Percentiles rank a stretch among this genome's conserved stretches.
Evolutionary conservation across 2,888 invertebrate species (phyloP).

Genomic region (Eumacrocentrus americanus): DNA sequence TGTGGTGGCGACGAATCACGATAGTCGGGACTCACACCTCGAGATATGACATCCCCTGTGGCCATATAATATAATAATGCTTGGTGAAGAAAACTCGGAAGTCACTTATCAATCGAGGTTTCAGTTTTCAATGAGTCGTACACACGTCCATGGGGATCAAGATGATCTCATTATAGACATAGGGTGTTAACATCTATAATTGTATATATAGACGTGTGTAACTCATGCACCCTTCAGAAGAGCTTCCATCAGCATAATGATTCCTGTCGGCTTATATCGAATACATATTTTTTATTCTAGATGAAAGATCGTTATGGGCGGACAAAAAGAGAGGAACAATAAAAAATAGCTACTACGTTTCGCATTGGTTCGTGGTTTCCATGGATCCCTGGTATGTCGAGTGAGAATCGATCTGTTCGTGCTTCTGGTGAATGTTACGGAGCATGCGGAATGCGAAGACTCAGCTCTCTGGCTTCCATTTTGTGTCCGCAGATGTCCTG

Average conservation of each 20-base stretch:
- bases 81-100: slow-evolving; percentile 27
- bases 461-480: neutral
- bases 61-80: neutral
- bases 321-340: slow-evolving; percentile 13
- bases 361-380: slow-evolving; percentile 54
- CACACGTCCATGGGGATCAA: slow-evolving; percentile 14
- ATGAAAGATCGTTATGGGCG: slow-evolving; percentile 14
- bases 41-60: slow-evolving; percentile 17
- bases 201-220: too few species aligned
- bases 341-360: slow-evolving; percentile 36
- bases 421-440: neutral
- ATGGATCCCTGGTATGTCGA: slow-evolving; percentile 49
- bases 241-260: too few species aligned
- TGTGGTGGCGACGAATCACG: slow-evolving; percentile 33
- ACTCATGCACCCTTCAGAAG: too few species aligned
- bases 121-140: slow-evolving; percentile 22
- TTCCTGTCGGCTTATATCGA: neutral
- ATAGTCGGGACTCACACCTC: neutral
- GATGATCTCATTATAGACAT: slow-evolving; percentile 27
- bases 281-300: neutral
- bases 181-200: too few species aligned
- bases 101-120: slow-evolving; percentile 24
- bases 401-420: slow-evolving; percentile 51
- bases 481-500: slow-evolving; percentile 1
- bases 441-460: slow-evolving; percentile 21